These are phyloP conservation scores for Chaenocephalus aceratus DNA, from an alignment of 2,113 vertebrate genomes.

Conservation along the genomic window DNA sequence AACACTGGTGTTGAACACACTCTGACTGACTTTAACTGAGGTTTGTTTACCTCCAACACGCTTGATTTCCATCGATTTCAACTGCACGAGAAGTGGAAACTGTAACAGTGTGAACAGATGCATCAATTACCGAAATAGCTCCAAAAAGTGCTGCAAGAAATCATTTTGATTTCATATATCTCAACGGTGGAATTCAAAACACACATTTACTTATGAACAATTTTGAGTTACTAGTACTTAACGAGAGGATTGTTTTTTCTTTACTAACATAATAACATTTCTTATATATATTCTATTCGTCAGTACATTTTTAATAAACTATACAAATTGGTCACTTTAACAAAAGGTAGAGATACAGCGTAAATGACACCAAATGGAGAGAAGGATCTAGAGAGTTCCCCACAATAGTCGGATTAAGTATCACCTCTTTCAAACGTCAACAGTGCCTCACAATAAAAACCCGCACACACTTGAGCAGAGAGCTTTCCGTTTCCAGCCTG, in stretches of 20 bases:
- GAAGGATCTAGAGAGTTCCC: slow-evolving; percentile 18
- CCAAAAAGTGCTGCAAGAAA: neutral
- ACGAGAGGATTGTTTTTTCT: too few species aligned
- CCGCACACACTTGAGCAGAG: slow-evolving; percentile 32
- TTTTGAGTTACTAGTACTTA: too few species aligned
- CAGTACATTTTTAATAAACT: too few species aligned
- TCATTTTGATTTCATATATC: too few species aligned
- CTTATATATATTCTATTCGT: too few species aligned
- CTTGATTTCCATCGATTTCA: slow-evolving; percentile 52
- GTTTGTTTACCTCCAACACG: slow-evolving; percentile 56
- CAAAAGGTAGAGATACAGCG: too few species aligned
- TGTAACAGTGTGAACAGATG: slow-evolving; percentile 1
- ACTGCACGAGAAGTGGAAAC: slow-evolving; percentile 53
- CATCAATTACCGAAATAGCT: slow-evolving; percentile 1
- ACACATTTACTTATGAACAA: too few species aligned
- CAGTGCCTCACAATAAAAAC: slow-evolving; percentile 47
- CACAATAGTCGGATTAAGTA: slow-evolving; percentile 72
- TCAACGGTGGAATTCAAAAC: too few species aligned
- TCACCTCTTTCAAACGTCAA: slow-evolving; percentile 73
- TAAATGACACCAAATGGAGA: too few species aligned
- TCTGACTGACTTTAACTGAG: slow-evolving; percentile 45
- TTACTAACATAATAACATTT: too few species aligned
- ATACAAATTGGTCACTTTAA: too few species aligned
- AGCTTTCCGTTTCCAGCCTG: slow-evolving; percentile 64
- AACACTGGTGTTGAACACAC: slow-evolving; percentile 19